Base-by-base conservation (phyloP, 2,797 vertebrate genomes). In the Cygnus olor region DNA sequence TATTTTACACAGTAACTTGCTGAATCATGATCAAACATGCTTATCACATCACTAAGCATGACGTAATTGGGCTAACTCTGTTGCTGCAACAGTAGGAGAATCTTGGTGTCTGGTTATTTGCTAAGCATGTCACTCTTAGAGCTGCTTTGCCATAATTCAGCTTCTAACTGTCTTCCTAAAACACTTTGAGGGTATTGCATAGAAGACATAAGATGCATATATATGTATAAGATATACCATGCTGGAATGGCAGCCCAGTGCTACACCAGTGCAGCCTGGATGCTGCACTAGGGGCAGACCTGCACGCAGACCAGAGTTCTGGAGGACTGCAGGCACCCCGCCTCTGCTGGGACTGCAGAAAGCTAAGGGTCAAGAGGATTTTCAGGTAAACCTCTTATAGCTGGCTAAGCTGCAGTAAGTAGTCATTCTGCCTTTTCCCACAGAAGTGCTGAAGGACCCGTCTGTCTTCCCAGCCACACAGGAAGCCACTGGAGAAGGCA, bases 1-100 rank as follows among this genome's bases (percentile, higher is more conserved):
- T 61, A 53, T 70, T 87, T 90, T 34, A 80, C 57, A 71, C 25
- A 89, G 25, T 27, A 92, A 61, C 5, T 9, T 77, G 56, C 56
- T 90, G 87, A 90, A 92, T 87, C 64, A 42, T 9, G 22, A 94
- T 58, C 76, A 92, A 92, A 90, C 56, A 85, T 1, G 16, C 60
- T 66, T 91, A 88, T 60, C 85, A 49, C 60, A 68, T 40, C 71
- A 65, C 71, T 44, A 74, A 80, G 44, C 61, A 64, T 34, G 54
- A 91, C 1, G 5, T n/a, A 87, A 87, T 58, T 76, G 85, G 1
- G 0, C 30, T 72, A 80, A 69, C 66, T 82, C 3, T 0, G 30
- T 68, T 93, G 47, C 56, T 40, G 57, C 74, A 56, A 57, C 56
- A 64, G 66, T 10, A 20, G 56, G 63, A 88, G 78, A 88, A 93